A percentile compares a stretch with the other conserved stretches of the same genome.
These are phyloP conservation scores for Egretta garzetta DNA, from an alignment of 2,113 vertebrate genomes.

Conservation along the genomic window DNA sequence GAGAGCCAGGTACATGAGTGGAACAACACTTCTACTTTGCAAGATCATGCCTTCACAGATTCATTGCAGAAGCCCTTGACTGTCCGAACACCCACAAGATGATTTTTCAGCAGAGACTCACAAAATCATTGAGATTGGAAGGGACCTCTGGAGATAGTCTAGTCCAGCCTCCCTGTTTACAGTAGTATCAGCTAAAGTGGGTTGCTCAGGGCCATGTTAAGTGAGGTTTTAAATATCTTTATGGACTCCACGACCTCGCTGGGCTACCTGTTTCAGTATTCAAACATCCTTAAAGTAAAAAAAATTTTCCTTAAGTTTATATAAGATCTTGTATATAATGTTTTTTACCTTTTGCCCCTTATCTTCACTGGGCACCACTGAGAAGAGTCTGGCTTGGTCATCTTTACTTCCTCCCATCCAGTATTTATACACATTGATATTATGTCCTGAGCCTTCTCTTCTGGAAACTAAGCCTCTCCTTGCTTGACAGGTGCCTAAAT, in stretches of 20 bases:
- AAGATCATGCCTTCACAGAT: not conserved
- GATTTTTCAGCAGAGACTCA: not conserved
- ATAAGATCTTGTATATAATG: not conserved
- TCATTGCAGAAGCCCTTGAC: not conserved
- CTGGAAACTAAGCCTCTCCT: not conserved
- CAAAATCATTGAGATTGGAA: not conserved
- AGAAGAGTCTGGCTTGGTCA: not conserved
- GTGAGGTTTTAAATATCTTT: not conserved
- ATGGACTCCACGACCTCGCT: not conserved
- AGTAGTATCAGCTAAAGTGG: not conserved
- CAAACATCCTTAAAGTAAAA: not conserved
- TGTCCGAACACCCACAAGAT: not conserved
- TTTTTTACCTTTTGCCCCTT: not conserved
- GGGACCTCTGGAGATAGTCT: not conserved
- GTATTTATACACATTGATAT: not conserved
- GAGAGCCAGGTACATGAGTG: not conserved
- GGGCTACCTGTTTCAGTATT: not conserved
- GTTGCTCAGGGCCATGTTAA: not conserved
- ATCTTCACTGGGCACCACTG: not conserved
- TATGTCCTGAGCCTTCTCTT: not conserved
- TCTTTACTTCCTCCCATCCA: not conserved
- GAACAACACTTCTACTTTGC: not conserved
- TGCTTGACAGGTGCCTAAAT: not conserved
- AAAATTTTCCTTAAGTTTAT: not conserved
- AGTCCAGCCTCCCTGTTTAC: not conserved